Percentiles rank a stretch among this genome's conserved stretches.
These are phyloP conservation scores for Sciaenops ocellatus DNA, from an alignment of 2,797 vertebrate species.

Conservation along the genomic window DNA sequence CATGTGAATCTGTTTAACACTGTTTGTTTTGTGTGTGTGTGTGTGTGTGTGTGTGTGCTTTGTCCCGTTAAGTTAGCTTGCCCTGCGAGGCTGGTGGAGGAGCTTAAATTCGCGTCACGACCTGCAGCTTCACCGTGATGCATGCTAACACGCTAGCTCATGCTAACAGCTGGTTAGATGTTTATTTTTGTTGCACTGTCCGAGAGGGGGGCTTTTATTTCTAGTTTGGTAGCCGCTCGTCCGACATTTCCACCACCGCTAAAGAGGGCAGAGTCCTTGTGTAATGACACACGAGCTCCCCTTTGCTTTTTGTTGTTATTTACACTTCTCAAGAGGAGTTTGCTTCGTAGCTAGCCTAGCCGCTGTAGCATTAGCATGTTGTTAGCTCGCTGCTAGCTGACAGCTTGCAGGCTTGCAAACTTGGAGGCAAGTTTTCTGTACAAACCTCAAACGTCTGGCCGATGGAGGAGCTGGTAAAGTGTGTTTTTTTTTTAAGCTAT, in stretches of 20 bases:
- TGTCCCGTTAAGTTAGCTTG: slow-evolving; percentile 58
- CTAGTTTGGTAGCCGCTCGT: not conserved
- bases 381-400: slow-evolving; percentile 72
- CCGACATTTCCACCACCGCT: too few species aligned
- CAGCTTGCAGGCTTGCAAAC: slow-evolving; percentile 64
- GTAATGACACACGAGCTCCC: not conserved
- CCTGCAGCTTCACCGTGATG: slow-evolving; percentile 73
- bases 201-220: slow-evolving; percentile 25
- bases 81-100: slow-evolving; percentile 31
- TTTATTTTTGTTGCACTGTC: slow-evolving; percentile 74
- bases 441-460: not conserved
- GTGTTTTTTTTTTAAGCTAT: too few species aligned
- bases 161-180: slow-evolving; percentile 81
- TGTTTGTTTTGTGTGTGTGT: not conserved
- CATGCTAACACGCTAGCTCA: slow-evolving; percentile 78
- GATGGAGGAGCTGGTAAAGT: not conserved
- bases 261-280: too few species aligned
- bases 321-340: slow-evolving; percentile 71
- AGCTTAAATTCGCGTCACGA: slow-evolving; percentile 76
- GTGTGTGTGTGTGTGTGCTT: not conserved
- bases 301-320: slow-evolving; percentile 53
- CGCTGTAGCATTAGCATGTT: slow-evolving; percentile 71
- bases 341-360: slow-evolving; percentile 75
- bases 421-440: slow-evolving; percentile 66
- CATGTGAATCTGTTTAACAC: not conserved